phyloP scores from a whole-genome alignment of 2,113 vertebrate genomes.

The Grallaria varia region DNA sequence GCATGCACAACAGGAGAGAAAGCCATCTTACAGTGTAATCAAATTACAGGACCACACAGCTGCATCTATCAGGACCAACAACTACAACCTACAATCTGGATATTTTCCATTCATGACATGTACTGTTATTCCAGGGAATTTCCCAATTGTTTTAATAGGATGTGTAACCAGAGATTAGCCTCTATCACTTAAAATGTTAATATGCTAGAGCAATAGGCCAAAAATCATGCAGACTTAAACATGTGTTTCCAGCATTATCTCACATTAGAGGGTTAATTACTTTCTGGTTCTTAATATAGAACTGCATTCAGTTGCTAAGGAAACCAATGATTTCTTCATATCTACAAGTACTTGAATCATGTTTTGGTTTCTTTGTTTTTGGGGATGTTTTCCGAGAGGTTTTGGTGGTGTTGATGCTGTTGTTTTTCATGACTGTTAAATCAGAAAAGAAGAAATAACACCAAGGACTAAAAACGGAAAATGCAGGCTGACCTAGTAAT shows the following conservation, averaged over 20 bases:
- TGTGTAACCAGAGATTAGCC: background rate
- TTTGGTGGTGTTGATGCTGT: background rate
- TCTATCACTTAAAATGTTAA: conserved; percentile 20
- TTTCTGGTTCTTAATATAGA: conserved; percentile 65
- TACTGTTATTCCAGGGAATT: background rate
- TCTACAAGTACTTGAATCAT: conserved; percentile 34
- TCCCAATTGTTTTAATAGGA: background rate
- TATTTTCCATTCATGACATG: background rate
- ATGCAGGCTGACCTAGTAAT: background rate
- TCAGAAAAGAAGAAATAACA: background rate
- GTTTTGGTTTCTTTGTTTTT: conserved; percentile 36
- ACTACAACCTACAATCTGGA: background rate
- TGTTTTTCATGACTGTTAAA: background rate
- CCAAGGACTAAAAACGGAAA: background rate
- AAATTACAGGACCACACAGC: background rate
- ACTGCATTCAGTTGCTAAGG: conserved; percentile 58
- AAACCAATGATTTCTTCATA: conserved; percentile 48
- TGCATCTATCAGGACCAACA: background rate
- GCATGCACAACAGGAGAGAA: background rate
- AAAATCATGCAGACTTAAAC: conserved; percentile 23
- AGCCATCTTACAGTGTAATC: background rate
- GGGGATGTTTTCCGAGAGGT: background rate
- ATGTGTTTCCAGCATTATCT: conserved; percentile 52
- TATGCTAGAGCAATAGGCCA: background rate
- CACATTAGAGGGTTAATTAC: conserved; percentile 66